phyloP scores from a whole-genome alignment of 1,140 invertebrate species.

The Argopecten irradians region DNA sequence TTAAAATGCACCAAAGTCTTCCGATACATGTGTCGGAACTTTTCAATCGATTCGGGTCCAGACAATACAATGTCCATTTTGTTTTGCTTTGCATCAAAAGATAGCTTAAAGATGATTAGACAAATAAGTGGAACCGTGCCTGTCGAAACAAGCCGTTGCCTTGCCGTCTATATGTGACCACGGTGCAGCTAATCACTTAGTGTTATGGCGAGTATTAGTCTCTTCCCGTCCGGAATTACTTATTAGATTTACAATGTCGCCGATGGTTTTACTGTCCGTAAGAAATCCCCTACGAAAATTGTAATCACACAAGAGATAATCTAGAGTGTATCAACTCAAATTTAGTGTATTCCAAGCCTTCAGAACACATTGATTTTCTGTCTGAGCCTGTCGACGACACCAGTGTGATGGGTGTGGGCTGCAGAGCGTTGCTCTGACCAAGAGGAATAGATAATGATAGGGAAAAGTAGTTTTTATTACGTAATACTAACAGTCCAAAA shows the following conservation, averaged over 20 bases:
- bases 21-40: not conserved
- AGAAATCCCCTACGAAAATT: not conserved
- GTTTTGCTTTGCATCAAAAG: not conserved
- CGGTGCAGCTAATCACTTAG: not conserved
- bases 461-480: not conserved
- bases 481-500: not conserved
- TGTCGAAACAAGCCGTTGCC: not conserved
- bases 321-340: not conserved
- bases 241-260: conserved; percentile 22
- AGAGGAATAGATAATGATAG: not conserved
- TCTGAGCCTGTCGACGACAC: not conserved
- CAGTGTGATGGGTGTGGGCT: not conserved
- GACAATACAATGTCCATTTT: not conserved
- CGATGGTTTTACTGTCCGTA: not conserved
- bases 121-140: not conserved
- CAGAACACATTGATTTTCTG: not conserved
- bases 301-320: not conserved
- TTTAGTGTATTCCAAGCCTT: not conserved
- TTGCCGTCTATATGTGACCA: not conserved
- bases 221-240: not conserved
- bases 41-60: not conserved
- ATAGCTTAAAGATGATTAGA: conserved; percentile 2
- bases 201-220: not conserved
- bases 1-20: not conserved
- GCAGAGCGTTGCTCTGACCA: not conserved